Percentiles rank a stretch among this genome's conserved stretches.
These are phyloP conservation scores for Urophycis tenuis DNA, from an alignment of 2,797 vertebrate species.

Conservation along the genomic window DNA sequence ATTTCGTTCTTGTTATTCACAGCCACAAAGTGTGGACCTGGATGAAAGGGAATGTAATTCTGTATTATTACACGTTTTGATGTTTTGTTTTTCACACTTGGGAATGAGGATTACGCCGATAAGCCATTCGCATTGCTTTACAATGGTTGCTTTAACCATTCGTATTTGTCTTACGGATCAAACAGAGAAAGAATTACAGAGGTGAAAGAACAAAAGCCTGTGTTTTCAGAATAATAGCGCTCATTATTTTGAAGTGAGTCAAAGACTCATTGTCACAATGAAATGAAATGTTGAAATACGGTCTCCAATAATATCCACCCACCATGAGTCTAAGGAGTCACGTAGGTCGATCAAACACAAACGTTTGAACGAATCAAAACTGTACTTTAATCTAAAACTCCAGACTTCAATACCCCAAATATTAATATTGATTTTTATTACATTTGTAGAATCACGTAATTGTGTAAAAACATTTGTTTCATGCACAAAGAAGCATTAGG, in stretches of 20 bases:
- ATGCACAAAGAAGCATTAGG: background rate
- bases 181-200: background rate
- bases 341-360: too few species aligned
- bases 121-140: background rate
- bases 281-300: background rate
- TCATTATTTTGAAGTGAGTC: too few species aligned
- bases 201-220: background rate
- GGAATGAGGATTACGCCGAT: background rate
- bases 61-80: background rate
- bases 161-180: background rate
- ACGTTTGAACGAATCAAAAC: too few species aligned
- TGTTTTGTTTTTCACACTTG: background rate
- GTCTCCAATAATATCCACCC: background rate
- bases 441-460: background rate
- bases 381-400: too few species aligned
- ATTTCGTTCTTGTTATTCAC: conserved; percentile 99
- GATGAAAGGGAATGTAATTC: background rate
- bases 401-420: too few species aligned
- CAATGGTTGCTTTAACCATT: background rate
- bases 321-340: too few species aligned
- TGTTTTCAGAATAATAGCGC: background rate
- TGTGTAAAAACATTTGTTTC: background rate
- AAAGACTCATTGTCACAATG: background rate
- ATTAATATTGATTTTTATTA: background rate
- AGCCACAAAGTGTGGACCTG: conserved; percentile 94